Base-by-base conservation (phyloP, 2,113 vertebrate genomes). In the Alouatta palliata region DNA sequence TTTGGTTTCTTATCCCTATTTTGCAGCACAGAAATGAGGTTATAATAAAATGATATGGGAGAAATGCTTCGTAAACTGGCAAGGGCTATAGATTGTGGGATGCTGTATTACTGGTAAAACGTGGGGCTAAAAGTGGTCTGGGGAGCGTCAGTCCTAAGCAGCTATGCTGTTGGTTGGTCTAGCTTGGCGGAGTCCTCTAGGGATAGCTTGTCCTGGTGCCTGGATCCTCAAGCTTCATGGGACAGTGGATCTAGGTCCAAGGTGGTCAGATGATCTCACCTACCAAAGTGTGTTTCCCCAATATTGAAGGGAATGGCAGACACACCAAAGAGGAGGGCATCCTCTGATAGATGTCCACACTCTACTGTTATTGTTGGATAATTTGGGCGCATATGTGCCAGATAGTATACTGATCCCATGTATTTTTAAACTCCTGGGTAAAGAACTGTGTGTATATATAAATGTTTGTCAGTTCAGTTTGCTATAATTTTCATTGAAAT, bases 141-240 rank as follows among this genome's bases (percentile, higher is more conserved):
- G 17, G 52, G 17, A n/a, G 4, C 6, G 1, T 23, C 21, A 23
- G 43, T 82, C 25, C 71, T 3, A n/a, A 56, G 64, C 0, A 0
- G 49, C n/a, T n/a, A 19, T 49, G 13, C 43, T 64, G 23, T 12
- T 76, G 58, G 52, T 49, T 79, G 45, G 7, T 23, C 47, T 30
- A 47, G 40, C 9, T 25, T 30, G 56, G 56, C 14, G 21, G 35
- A 58, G 56, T 56, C 30, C 64, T 82, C 37, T 75, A 19, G 75
- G 54, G 66, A 90, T 43, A 30, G 66, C 35, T 54, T 75, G 43
- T 82, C 13, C 70, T 19, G 14, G 5, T 8, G 25, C 37, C 66
- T 4, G 56, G 40, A 37, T 73, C n/a, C 11, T 7, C 52, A 68
- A 43, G 56, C n/a, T 58, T 40, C 64, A 2, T 8, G n/a, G 68